phyloP scores from a whole-genome alignment of 2,888 invertebrate genomes.

The Pemphredon lugubris region DNA sequence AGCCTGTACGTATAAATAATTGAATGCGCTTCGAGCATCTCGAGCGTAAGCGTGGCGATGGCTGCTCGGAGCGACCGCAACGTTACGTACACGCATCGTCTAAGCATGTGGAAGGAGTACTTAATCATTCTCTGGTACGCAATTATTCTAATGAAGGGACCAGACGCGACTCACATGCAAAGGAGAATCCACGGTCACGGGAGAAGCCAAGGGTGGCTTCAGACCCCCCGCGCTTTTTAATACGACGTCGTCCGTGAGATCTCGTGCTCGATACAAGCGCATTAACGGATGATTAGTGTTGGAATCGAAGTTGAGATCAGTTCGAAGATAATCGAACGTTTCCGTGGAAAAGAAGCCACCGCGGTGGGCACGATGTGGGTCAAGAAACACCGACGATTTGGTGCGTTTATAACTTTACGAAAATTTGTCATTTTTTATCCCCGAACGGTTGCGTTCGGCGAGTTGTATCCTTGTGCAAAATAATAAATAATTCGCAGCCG shows the following conservation, averaged over 20 bases:
- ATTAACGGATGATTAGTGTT: slow-evolving; percentile 14
- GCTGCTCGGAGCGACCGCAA: slow-evolving; percentile 29
- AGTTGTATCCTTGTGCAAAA: too few relatives aligned
- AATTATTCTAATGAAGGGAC: slow-evolving; percentile 72
- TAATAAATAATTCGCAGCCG: too few relatives aligned
- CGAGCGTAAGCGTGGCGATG: slow-evolving; percentile 31
- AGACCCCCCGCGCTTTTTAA: slow-evolving; percentile 60
- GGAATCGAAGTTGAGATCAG: neutral
- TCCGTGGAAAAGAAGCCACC: neutral
- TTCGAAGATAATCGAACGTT: neutral
- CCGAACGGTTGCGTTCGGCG: too few relatives aligned
- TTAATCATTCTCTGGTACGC: slow-evolving; percentile 68
- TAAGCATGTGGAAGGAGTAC: slow-evolving; percentile 58
- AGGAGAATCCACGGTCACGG: slow-evolving; percentile 52
- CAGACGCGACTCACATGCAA: slow-evolving; percentile 62
- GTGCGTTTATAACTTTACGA: too few relatives aligned
- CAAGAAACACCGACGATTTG: too few relatives aligned
- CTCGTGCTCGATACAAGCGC: slow-evolving; percentile 29
- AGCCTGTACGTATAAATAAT: too few relatives aligned
- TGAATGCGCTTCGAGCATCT: too few relatives aligned
- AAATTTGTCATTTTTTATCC: too few relatives aligned
- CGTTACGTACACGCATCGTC: slow-evolving; percentile 32
- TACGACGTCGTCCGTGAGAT: slow-evolving; percentile 18
- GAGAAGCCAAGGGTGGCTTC: slow-evolving; percentile 39
- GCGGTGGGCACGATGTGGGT: too few relatives aligned